These are phyloP conservation scores for Elanoides forficatus DNA, from an alignment of 2,113 vertebrate species.

Conservation along the genomic window DNA sequence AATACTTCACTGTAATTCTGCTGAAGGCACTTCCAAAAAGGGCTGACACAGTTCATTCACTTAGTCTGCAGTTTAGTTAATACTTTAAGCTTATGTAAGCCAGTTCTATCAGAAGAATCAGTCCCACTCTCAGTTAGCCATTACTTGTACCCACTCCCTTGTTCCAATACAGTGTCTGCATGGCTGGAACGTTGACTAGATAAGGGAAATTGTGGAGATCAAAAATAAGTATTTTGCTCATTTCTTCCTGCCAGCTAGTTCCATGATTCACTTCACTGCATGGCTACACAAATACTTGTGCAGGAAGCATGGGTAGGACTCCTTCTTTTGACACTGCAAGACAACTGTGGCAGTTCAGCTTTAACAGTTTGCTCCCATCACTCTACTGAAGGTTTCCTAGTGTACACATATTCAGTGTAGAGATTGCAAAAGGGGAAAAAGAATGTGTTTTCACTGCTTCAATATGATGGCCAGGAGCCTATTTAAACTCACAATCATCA, in stretches of 20 bases:
- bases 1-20: background rate
- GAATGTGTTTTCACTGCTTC: background rate
- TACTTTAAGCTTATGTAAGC: background rate
- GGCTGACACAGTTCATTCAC: background rate
- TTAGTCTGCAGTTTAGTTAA: background rate
- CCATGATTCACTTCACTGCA: accelerated
- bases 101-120: background rate
- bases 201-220: background rate
- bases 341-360: background rate
- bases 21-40: background rate
- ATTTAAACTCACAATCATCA: background rate
- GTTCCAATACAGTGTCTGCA: background rate
- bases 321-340: background rate
- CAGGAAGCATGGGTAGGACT: background rate
- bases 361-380: background rate
- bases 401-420: background rate
- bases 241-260: background rate
- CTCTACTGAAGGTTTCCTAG: background rate
- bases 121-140: background rate
- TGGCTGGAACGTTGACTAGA: background rate
- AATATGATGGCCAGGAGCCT: background rate
- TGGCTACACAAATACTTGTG: background rate
- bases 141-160: background rate
- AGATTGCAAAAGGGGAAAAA: background rate
- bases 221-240: background rate